Evolutionary conservation across 2,113 vertebrate genomes (phyloP), one percentile per base, ranked within the genome.

Genomic region (Pomatorhinus ruficollis): DNA sequence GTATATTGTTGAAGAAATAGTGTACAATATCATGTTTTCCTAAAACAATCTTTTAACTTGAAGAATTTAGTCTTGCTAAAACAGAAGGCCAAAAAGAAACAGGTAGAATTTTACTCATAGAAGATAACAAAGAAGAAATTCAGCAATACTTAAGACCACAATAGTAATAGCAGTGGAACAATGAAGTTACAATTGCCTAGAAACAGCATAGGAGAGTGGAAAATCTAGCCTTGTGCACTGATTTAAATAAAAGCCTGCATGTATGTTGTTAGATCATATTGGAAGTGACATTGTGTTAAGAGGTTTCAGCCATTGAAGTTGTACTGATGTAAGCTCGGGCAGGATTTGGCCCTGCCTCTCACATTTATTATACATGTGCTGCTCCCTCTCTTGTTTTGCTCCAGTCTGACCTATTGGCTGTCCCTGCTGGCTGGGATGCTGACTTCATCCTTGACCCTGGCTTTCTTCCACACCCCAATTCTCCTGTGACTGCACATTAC

Each of bases 201-300:
- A 86, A 95, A 86, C n/a, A 63, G 70, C 24, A 11, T 11, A 53
- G 69, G 39, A 83, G 33, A 57, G n/a, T 75, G 19, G 35, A 65
- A 90, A 91, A 80, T 37, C 20, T 35, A 69, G 57, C 39, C 45
- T 77, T 49, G 20, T 91, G 74, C 53, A 71, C 9, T 12, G 39
- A 88, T 74, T 95, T 83, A 95, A 95, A 90, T 66, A 83, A 81
- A 91, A 91, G 28, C 45, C 42, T 79, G 66, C 27, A 22, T 35
- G 10, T 15, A 31, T 28, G 42, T 82, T 92, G 87, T 94, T 94
- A 70, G 75, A 80, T 53, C 33, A 35, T 82, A 85, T 86, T 88
- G 54, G 39, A 96, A 94, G 75, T 83, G 82, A 80, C 71, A 83
- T 54, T n/a, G 76, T 77, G 60, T 83, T 83, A 93, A 90, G 54